Evolutionary conservation across 1,140 invertebrate species (phyloP).

Genomic region (Chironomus striatipennis): DNA sequence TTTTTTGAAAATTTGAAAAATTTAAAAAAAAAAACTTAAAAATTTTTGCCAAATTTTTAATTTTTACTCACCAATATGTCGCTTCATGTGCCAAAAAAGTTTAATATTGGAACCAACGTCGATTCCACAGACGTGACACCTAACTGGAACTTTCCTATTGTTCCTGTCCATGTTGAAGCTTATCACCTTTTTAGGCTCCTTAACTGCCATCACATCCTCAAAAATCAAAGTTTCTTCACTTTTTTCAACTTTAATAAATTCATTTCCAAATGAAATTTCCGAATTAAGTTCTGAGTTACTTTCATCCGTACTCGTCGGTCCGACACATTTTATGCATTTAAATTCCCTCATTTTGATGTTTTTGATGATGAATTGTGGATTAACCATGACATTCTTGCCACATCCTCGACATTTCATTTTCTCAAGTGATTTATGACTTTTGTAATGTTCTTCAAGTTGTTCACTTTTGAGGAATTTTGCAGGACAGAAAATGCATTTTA

Average conservation of each 20-base stretch:
- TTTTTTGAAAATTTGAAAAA: too few relatives aligned
- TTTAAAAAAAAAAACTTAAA: too few relatives aligned
- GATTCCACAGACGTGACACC: neutral
- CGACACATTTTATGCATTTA: neutral
- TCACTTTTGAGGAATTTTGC: neutral
- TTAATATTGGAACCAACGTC: neutral
- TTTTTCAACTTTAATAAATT: too few relatives aligned
- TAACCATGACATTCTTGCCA: neutral
- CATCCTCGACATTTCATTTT: neutral
- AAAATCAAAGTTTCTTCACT: too few relatives aligned
- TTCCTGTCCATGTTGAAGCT: neutral
- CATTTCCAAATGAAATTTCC: too few relatives aligned
- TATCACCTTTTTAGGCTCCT: neutral
- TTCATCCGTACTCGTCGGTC: neutral
- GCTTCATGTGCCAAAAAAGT: neutral
- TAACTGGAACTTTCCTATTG: neutral
- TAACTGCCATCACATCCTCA: too few relatives aligned
- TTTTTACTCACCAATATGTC: neutral
- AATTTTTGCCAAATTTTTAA: too few relatives aligned
- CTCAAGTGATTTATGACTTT: neutral
- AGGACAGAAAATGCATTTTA: neutral
- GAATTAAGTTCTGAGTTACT: neutral
- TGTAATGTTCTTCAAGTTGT: neutral
- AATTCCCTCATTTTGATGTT: neutral
- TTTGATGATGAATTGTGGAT: neutral